These are phyloP conservation scores for Punctoribates punctum DNA, from an alignment of 2,888 invertebrate species.

Conservation along the genomic window DNA sequence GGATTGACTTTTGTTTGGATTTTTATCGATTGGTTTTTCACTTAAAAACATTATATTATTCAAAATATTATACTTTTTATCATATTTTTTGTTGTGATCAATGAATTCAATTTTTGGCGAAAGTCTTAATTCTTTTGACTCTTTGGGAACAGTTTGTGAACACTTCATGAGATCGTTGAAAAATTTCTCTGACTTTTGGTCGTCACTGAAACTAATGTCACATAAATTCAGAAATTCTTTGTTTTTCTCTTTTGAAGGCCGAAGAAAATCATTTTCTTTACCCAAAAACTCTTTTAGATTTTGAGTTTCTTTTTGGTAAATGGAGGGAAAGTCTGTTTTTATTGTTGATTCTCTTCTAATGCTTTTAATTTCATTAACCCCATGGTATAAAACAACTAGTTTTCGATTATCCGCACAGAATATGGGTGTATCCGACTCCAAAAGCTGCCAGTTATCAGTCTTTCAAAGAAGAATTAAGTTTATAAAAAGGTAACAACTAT, in stretches of 20 bases:
- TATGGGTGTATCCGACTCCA: constrained; percentile 4
- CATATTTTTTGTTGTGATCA: neutral
- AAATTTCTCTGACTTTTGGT: constrained; percentile 14
- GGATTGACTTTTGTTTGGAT: neutral
- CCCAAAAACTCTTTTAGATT: neutral
- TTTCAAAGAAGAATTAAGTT: neutral
- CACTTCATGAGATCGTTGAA: neutral
- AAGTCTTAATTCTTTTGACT: neutral
- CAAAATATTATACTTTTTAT: neutral
- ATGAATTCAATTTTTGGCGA: neutral
- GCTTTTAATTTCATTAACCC: constrained; percentile 2
- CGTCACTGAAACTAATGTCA: constrained; percentile 18
- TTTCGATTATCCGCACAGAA: neutral
- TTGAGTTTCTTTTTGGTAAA: neutral
- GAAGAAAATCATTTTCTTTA: neutral
- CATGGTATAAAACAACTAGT: neutral
- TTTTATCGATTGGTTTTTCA: neutral
- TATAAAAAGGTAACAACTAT: no score
- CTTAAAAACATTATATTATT: neutral
- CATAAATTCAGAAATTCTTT: neutral
- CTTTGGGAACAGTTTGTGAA: constrained; percentile 1
- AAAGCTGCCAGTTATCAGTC: neutral
- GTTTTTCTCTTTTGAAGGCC: neutral
- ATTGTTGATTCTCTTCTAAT: neutral
- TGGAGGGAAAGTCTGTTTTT: neutral